Evolutionary conservation across 2,797 vertebrate genomes (phyloP).

Genomic region (Sylvilagus floridanus): DNA sequence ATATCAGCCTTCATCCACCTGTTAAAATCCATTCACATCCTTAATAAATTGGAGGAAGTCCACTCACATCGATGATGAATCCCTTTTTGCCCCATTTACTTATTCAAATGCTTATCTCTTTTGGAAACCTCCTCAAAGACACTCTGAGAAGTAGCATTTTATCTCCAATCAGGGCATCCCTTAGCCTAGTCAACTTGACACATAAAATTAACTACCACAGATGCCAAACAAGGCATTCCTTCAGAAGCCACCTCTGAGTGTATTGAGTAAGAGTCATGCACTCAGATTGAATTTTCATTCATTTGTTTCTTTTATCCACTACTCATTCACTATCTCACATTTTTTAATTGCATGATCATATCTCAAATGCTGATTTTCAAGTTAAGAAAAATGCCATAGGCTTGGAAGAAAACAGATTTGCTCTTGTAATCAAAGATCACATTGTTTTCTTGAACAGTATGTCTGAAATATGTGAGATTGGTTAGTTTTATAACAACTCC

Average conservation of each 20-base stretch:
- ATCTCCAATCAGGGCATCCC: neutral
- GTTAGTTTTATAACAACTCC: neutral
- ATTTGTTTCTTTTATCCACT: neutral
- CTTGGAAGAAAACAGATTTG: neutral
- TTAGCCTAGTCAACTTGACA: neutral
- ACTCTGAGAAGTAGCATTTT: neutral
- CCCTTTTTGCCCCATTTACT: neutral
- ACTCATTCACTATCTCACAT: neutral
- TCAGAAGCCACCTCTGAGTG: neutral
- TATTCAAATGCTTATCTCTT: neutral
- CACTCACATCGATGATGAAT: accelerated
- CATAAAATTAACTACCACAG: neutral
- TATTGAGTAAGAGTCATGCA: neutral
- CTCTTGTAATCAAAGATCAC: neutral
- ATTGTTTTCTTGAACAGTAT: neutral
- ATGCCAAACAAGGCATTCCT: neutral
- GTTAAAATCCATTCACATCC: neutral
- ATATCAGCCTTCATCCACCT: neutral
- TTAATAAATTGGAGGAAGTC: neutral
- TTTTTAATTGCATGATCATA: neutral
- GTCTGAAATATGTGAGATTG: neutral
- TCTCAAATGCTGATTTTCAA: neutral
- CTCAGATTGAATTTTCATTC: neutral
- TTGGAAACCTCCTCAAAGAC: neutral
- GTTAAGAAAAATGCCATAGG: neutral